Evolutionary conservation across 1,140 invertebrate species (phyloP).

Genomic region (Caerostris darwini): DNA sequence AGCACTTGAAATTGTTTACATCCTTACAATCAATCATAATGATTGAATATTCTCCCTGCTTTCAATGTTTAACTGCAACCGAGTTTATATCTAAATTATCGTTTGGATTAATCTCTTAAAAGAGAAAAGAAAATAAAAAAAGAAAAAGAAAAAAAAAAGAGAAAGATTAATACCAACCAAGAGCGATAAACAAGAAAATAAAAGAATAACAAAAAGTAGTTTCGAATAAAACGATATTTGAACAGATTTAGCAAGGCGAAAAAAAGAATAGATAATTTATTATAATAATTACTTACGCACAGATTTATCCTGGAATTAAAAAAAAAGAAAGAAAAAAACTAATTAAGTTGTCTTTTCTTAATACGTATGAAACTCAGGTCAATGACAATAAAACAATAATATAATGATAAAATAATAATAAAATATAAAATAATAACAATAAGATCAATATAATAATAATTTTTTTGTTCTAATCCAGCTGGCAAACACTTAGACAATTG

Average conservation of each 20-base stretch:
- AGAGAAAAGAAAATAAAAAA: background rate
- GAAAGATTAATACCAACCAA: background rate
- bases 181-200: background rate
- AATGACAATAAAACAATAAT: too few species aligned
- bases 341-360: slow-evolving; percentile 2
- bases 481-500: too few species aligned
- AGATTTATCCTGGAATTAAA: background rate
- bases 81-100: background rate
- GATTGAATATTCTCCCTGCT: background rate
- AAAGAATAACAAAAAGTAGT: background rate
- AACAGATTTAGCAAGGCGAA: background rate
- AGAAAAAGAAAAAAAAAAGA: background rate
- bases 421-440: too few species aligned
- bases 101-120: background rate
- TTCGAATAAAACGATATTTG: slow-evolving; percentile 23
- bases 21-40: background rate
- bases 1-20: background rate
- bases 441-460: too few species aligned
- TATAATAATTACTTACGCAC: slow-evolving; percentile 17
- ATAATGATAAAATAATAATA: too few species aligned
- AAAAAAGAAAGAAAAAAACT: background rate
- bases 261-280: slow-evolving; percentile 19
- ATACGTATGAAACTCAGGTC: background rate
- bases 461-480: too few species aligned
- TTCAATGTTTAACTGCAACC: background rate